These are phyloP conservation scores for Ochropleura leucogaster DNA, from an alignment of 2,888 invertebrate genomes.

Conservation along the genomic window DNA sequence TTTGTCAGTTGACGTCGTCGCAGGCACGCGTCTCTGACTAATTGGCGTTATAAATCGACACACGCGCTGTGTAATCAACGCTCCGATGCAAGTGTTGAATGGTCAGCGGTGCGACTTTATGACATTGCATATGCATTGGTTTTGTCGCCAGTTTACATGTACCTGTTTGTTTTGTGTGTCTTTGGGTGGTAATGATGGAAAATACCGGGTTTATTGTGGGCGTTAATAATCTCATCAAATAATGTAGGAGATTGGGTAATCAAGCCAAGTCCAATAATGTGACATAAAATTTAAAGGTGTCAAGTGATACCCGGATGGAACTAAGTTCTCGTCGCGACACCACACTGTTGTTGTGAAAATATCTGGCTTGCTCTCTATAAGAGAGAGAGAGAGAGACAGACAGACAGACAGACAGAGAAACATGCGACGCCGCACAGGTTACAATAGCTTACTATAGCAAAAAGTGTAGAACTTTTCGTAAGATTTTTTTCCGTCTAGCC, in stretches of 20 bases:
- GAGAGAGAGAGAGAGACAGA: too few relatives aligned
- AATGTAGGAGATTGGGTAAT: constrained; percentile 11
- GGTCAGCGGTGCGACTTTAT: constrained; percentile 65
- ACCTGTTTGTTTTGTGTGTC: constrained; percentile 29
- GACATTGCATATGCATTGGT: constrained; percentile 54
- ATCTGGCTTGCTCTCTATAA: too few relatives aligned
- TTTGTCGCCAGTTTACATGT: constrained; percentile 44
- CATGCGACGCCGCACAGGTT: too few relatives aligned
- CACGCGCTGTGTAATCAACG: constrained; percentile 80
- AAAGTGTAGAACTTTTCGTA: too few relatives aligned
- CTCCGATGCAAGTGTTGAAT: constrained; percentile 75
- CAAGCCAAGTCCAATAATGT: background rate
- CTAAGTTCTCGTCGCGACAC: too few relatives aligned
- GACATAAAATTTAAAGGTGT: too few relatives aligned
- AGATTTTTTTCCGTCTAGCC: too few relatives aligned
- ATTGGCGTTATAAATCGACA: constrained; percentile 88
- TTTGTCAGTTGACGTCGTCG: constrained; percentile 85
- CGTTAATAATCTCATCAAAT: background rate
- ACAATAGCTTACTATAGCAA: too few relatives aligned
- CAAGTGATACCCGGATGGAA: too few relatives aligned
- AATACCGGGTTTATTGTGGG: constrained; percentile 17
- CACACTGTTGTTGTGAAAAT: too few relatives aligned
- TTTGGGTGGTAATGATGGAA: constrained; percentile 9
- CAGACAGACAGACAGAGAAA: too few relatives aligned
- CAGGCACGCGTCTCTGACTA: constrained; percentile 84